Evolutionary conservation across 2,888 invertebrate genomes (phyloP), one percentile per base, ranked within the genome.

Genomic region (Orthosia cruda): DNA sequence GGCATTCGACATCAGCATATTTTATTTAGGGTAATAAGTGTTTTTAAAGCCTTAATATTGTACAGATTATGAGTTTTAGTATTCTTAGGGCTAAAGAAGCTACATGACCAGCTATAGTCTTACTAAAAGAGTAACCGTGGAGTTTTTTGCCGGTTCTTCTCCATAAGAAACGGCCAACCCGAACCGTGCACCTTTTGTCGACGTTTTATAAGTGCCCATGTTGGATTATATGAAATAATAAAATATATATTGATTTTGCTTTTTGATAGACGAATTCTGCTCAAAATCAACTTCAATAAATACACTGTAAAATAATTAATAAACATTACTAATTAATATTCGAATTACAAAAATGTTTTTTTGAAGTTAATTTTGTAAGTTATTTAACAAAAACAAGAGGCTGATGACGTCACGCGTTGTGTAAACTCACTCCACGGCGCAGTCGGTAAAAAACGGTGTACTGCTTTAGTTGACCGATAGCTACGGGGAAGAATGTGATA

Each of bases 381-480:
- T 66, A 72, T 70, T 65, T 70, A 77, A 85, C 59, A 80, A 80
- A 80, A 80, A 75, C 71, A 80, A 77, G 68, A 64, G 45, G 20
- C 12, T 4, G 13, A n/a, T 84, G 83, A 84, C 84, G 85, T 84
- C 80, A 76, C 63, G 5, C 71, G 57, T 83, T 83, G 77, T 40
- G 77, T 71, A 77, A 85, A 73, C 40, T 72, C 52, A 65, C 57
- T 74, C 59, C 54, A 63, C 55, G 54, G 54, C 32, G 66, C 40
- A 45, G 75, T 59, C 18, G 32, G 20, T 69, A 83, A 80, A 82
- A 82, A 82, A 75, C 20, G 54, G 70, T 75, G 65, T 32, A 23
- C 58, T 58, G 70, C 40, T 65, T 66, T 65, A 64, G 54, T 76
- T 81, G 78, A 77, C 78, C 58, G 82, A 81, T 77, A 77, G 49